Evolutionary conservation across 2,797 vertebrate genomes (phyloP), one percentile per base, ranked within the genome.

Genomic region (Gambelia wislizenii): DNA sequence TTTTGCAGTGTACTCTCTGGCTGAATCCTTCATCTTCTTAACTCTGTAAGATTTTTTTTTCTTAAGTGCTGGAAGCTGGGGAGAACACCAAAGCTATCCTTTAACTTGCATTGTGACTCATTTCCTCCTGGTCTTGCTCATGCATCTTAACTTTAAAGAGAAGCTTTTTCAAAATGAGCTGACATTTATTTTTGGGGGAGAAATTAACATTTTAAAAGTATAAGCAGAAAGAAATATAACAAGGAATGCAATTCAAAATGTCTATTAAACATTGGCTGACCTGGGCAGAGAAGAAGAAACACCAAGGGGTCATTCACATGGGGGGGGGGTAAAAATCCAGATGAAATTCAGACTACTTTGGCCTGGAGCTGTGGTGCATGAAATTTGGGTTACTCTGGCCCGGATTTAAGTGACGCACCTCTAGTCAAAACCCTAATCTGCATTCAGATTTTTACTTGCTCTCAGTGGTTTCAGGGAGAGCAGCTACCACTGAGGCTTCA

Each of bases 31-130:
- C 33, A 49, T 47, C 1, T 30, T 59, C 36, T 36, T 86, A 84
- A 39, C 12, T 52, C 33, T 52, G 30, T 49, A 49, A 16, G 16
- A 1, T 67, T n/a, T n/a, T 4, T 49, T 39, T 89, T 64, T 1
- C 86, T 81, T 93, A 78, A 75, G 54, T 0, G 80, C 79, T 59
- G 72, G 56, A 61, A 90, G 78, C 47, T 94, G 83, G 89, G 84
- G 85, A 91, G 42, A n/a, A 33, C 83, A 90, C 44, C 83, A 59
- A 93, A 91, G 89, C 75, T 84, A 91, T 88, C 14, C 92, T 92
- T 89, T 87, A 92, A 92, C 27, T n/a, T 85, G 61, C 1, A 0
- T 64, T 49, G 86, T 3, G 18, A 64, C 3, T 61, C 61, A 22
- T 13, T 75, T 6, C 25, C 30, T 44, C 6, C 39, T 44, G 44